Base-by-base conservation (phyloP, 2,888 invertebrate species). In the Idaea straminata region DNA sequence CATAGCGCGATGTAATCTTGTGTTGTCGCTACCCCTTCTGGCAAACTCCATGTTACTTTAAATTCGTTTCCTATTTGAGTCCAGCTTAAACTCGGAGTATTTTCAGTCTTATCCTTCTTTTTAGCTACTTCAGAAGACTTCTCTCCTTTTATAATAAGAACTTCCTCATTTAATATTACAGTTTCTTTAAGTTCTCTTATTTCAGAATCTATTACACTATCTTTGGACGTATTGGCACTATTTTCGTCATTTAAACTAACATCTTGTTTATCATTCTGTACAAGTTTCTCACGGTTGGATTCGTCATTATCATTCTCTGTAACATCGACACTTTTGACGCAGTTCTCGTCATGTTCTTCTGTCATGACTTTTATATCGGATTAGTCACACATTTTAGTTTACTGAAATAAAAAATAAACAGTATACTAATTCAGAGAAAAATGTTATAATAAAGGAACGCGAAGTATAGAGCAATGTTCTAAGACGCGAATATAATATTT, bases 1-100 rank as follows among this genome's bases (percentile, higher is more conserved):
- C 93, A 94, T 72, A 95, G 81, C 62, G 92, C 94, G 76, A 95
- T 87, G 83, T 93, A 94, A 79, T 95, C 94, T 63, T 82, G 77
- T 63, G 77, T 36, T 59, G 88, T 81, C 7, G 84, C 79, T 25
- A 77, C 74, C 63, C 88, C 92, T 65, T 92, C 88, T 15, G 87
- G 84, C 61, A 94, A 77, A 65, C 81, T 86, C 94, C 94, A 94
- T 73, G 88, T 85, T 70, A 91, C 80, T 68, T 82, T 84, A 67
- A 85, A 85, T 71, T 89, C 85, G 71, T 74, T 85, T 59, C 87
- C 88, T 71, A 93, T 88, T 66, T 88, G 81, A 13, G 85, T 89
- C 89, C 93, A 93, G 69, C 80, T 82, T 67, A 91, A 77, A 62
- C 70, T 75, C 65, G 73, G 47, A 47, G 47, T 68, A 58, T 68